These are phyloP conservation scores for Ommatoiulus sabulosus DNA, from an alignment of 2,888 invertebrate species.

Conservation along the genomic window DNA sequence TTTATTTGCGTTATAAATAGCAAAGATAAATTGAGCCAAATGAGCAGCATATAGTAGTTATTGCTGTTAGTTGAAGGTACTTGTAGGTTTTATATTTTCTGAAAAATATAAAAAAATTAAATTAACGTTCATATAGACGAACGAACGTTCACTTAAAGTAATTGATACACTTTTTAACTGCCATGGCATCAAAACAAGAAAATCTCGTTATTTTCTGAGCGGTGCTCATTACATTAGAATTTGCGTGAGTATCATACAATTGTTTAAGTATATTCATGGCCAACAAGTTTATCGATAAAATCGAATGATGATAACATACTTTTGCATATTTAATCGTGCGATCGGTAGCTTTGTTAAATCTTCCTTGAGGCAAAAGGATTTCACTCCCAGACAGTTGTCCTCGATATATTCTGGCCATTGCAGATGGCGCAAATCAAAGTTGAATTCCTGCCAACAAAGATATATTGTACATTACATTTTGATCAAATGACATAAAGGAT, in stretches of 20 bases:
- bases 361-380: slow-evolving; percentile 13
- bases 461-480: background rate
- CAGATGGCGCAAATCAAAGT: background rate
- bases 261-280: too few species aligned
- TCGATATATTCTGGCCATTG: slow-evolving; percentile 13
- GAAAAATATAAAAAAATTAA: background rate
- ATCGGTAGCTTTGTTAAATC: background rate
- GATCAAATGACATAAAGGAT: background rate
- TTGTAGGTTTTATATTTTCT: background rate
- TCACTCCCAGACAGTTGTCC: background rate
- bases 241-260: too few species aligned
- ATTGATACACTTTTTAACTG: too few species aligned
- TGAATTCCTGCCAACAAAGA: background rate
- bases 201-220: too few species aligned
- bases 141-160: too few species aligned
- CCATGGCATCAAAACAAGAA: too few species aligned
- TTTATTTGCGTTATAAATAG: background rate
- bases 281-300: background rate
- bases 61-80: background rate
- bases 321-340: background rate
- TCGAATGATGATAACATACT: background rate
- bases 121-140: background rate
- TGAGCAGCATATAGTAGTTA: background rate
- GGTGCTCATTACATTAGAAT: too few species aligned
- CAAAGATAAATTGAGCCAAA: background rate